phyloP scores from a whole-genome alignment of 2,113 vertebrate species.

The Tupaia tana region DNA sequence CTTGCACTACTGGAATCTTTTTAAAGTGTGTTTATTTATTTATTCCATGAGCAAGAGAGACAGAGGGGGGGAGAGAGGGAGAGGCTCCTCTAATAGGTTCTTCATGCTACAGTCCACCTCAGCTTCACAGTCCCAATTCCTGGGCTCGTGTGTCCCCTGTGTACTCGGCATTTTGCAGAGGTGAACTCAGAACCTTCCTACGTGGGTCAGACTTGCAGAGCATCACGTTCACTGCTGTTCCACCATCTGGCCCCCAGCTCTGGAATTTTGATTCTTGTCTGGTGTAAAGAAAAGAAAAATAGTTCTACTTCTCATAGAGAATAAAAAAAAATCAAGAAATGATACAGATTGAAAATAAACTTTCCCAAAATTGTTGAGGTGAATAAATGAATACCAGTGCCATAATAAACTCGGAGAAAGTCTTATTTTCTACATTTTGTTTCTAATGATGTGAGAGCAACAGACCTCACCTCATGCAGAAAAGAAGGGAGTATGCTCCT shows the following conservation, averaged over 20 bases:
- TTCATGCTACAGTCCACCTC: too few relatives aligned
- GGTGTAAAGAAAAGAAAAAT: not conserved
- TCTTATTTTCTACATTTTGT: not conserved
- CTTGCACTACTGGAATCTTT: not conserved
- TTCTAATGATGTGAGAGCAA: not conserved
- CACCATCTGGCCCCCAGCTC: not conserved
- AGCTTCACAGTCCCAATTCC: too few relatives aligned
- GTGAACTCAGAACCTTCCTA: too few relatives aligned
- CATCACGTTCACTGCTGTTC: too few relatives aligned
- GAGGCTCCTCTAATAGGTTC: too few relatives aligned
- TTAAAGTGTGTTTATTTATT: too few relatives aligned
- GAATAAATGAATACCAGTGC: not conserved
- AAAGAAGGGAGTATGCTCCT: not conserved
- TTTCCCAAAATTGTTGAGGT: not conserved
- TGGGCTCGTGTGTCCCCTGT: too few relatives aligned
- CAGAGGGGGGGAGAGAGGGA: too few relatives aligned
- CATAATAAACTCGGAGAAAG: not conserved
- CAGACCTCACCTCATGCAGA: not conserved
- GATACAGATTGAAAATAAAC: not conserved
- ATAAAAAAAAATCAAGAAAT: not conserved
- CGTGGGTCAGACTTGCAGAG: too few relatives aligned
- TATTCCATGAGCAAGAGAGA: too few relatives aligned
- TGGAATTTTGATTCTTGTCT: conserved; percentile 7
- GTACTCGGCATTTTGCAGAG: too few relatives aligned
- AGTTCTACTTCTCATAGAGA: not conserved